Percentiles rank a stretch among this genome's conserved stretches.
Conservation (phyloP, 2,797 vertebrate genomes). For the Crenuchus spilurus region DNA sequence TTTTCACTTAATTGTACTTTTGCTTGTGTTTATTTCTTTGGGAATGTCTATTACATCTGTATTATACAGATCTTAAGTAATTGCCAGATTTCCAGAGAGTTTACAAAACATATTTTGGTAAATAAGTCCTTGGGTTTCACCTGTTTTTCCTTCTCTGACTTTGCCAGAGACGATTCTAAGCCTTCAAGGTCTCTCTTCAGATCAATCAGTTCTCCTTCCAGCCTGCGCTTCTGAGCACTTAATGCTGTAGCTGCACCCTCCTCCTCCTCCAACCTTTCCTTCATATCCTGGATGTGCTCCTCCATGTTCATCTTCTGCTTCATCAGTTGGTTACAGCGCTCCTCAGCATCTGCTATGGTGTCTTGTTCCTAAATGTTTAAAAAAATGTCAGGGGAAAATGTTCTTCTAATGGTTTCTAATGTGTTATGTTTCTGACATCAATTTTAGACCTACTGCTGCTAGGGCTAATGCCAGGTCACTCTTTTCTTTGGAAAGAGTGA, state of each 20-base stretch:
- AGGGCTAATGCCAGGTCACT: conserved; percentile 69
- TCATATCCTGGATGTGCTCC: conserved; percentile 68
- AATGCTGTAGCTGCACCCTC: conserved; percentile 63
- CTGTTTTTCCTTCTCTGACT: conserved; percentile 80
- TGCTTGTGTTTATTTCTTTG: not conserved
- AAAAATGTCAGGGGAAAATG: not conserved
- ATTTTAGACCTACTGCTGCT: conserved; percentile 63
- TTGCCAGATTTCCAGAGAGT: conserved; percentile 29
- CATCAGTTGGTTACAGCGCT: conserved; percentile 71
- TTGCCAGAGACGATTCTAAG: conserved; percentile 73
- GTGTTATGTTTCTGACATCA: not conserved
- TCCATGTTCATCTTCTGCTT: conserved; percentile 75
- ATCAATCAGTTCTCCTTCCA: conserved; percentile 72
- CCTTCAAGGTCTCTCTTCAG: conserved; percentile 77
- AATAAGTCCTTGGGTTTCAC: conserved; percentile 46
- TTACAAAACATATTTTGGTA: conserved; percentile 20
- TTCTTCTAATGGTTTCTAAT: not conserved
- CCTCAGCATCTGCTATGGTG: conserved; percentile 71
- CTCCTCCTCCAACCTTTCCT: conserved; percentile 76
- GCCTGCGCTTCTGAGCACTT: conserved; percentile 64
- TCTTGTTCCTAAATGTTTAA: conserved; percentile 69
- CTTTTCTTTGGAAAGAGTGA: conserved; percentile 77
- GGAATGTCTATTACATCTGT: conserved; percentile 16
- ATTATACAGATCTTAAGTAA: not conserved
- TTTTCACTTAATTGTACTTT: not conserved